Conservation (phyloP, 2,888 invertebrate species). For the Eristalis arbustorum region DNA sequence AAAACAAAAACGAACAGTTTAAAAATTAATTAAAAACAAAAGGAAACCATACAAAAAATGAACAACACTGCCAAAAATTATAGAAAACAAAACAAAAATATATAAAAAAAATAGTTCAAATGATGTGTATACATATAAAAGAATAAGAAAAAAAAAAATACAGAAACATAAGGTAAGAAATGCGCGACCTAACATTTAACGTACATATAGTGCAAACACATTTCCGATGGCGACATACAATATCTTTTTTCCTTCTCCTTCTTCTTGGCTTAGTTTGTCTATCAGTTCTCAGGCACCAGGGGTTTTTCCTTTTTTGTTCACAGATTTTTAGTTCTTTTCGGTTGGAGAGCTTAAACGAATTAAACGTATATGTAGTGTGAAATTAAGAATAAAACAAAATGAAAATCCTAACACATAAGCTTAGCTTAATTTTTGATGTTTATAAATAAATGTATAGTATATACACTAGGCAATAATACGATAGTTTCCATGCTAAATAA, state of each 20-base stretch:
- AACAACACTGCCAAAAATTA: conserved; percentile 70
- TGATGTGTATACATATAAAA: conserved; percentile 65
- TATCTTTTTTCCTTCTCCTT: conserved; percentile 24
- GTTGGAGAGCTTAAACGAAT: conserved; percentile 39
- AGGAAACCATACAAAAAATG: conserved; percentile 54
- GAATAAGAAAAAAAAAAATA: conserved; percentile 28
- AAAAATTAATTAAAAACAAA: conserved; percentile 49
- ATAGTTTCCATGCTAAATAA: conserved; percentile 64
- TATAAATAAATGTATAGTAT: conserved; percentile 65
- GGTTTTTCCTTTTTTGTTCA: background rate
- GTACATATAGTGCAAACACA: conserved; percentile 66
- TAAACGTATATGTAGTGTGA: conserved; percentile 16
- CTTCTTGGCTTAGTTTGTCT: conserved; percentile 43
- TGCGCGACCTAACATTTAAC: conserved; percentile 68
- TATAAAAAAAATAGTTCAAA: conserved; percentile 65
- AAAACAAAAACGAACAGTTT: conserved; percentile 28
- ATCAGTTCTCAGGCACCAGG: background rate
- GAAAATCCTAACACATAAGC: conserved; percentile 67
- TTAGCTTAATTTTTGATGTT: conserved; percentile 69
- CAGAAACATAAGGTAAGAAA: conserved; percentile 55
- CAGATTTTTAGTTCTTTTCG: conserved; percentile 8
- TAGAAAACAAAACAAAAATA: conserved; percentile 59
- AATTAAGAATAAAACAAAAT: conserved; percentile 54
- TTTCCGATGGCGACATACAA: conserved; percentile 67
- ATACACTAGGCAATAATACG: conserved; percentile 62